Base-by-base conservation (phyloP, 2,113 vertebrate genomes). In the Gadus chalcogrammus region DNA sequence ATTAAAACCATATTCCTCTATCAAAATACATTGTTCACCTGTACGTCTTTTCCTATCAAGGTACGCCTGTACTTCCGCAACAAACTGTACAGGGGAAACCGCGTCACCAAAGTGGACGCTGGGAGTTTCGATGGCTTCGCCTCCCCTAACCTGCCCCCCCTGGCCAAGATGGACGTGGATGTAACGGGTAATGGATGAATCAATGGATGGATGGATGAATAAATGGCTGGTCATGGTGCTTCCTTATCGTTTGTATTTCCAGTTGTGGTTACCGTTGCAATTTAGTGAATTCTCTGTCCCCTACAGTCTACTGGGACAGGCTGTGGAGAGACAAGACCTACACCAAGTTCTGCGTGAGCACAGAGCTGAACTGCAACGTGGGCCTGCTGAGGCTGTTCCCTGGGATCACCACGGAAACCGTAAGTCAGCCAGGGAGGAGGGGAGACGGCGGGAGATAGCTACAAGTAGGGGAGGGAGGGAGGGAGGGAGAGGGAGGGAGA, bases 61-160 rank as follows among this genome's bases (percentile, higher is more conserved):
- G 97, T 99, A 83, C 95, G 95, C 83, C 91, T 99, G 22, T 98
- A 97, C 89, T 99, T 99, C 90, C 92, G 94, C 90, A 94, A 98
- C 87, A 96, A 95, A 85, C 93, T 99, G 73, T 98, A 96, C 86
- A 92, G 95, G 88, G 97, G 96, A 75, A 98, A 96, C 75, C 94
- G 96, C 60, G 92, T 93, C 67, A 98, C 96, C 76, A 99, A 99
- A 85, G 95, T 98, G 90, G 96, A 97, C 73, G 70, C 95, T n/a
- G 92, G 80, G 74, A 94, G 94, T 85, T 98, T 96, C 70, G 92
- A 93, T 11, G 97, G 96, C 1, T 99, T 98, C 88, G 84, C 83
- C 67, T 99, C 97, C 64, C 97, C 96, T 35, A 98, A 98, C 90
- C 87, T 98, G 89, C 85, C 92, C 70, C 94, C 97, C 18, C 91